A percentile compares a stretch with the other conserved stretches of the same genome.
These are phyloP conservation scores for Caenorhabditis sinica DNA, from an alignment of 2,888 invertebrate species.

Conservation along the genomic window DNA sequence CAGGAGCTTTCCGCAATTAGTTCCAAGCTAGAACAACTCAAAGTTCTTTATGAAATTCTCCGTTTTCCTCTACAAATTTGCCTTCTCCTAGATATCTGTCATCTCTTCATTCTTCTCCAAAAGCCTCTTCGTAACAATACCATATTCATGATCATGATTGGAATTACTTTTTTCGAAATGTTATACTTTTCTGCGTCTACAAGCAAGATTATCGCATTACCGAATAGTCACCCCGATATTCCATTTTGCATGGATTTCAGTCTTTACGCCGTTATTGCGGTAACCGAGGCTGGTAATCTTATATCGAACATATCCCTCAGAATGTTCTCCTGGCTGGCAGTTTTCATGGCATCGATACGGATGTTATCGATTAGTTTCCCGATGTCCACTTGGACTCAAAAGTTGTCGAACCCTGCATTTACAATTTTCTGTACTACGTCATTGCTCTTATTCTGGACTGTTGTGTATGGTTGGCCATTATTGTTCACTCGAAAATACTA, in stretches of 20 bases:
- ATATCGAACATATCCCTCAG: background rate
- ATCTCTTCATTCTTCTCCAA: background rate
- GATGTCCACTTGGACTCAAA: background rate
- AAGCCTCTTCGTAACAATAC: background rate
- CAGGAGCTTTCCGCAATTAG: too few relatives aligned
- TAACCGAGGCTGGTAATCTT: background rate
- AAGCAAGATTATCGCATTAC: background rate
- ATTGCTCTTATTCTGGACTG: too few relatives aligned
- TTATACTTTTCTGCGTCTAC: background rate
- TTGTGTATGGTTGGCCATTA: too few relatives aligned
- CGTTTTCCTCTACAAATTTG: too few relatives aligned
- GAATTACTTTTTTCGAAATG: background rate
- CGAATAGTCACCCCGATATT: background rate
- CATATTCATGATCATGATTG: background rate
- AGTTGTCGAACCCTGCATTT: too few relatives aligned
- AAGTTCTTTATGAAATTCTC: too few relatives aligned
- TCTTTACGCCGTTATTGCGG: background rate
- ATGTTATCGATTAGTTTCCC: background rate
- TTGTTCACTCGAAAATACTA: too few relatives aligned
- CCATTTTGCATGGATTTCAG: background rate
- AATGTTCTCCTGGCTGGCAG: slow-evolving; percentile 3
- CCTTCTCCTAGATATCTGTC: background rate
- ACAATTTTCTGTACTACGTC: too few relatives aligned
- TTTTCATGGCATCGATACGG: background rate
- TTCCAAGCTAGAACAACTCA: too few relatives aligned